A percentile compares a stretch with the other conserved stretches of the same genome.
Conservation (phyloP, 2,888 invertebrate genomes). For the Tribolium freemani region DNA sequence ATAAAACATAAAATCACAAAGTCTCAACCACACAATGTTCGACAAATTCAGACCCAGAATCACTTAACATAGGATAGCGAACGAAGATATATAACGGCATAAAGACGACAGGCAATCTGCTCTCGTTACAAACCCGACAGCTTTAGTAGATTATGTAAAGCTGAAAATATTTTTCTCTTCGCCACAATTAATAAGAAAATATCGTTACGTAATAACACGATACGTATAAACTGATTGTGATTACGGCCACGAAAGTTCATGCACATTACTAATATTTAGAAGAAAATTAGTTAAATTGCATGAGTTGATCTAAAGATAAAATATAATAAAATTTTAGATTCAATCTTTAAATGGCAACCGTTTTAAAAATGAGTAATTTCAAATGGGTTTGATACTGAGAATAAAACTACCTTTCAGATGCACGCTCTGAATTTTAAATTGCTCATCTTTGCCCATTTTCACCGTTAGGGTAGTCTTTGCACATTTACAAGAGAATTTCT, state of each 20-base stretch:
- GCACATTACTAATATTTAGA: slow-evolving; percentile 1
- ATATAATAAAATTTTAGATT: slow-evolving; percentile 13
- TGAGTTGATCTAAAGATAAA: slow-evolving; percentile 17
- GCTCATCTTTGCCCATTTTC: neutral
- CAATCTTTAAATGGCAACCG: slow-evolving; percentile 9
- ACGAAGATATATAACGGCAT: slow-evolving; percentile 8
- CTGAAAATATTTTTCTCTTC: neutral
- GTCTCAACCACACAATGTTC: neutral
- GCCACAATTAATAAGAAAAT: neutral
- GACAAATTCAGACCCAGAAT: slow-evolving; percentile 4
- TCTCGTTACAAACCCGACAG: slow-evolving; percentile 8
- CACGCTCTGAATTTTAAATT: slow-evolving; percentile 5
- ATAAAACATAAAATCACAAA: slow-evolving; percentile 29
- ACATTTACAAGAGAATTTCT: neutral
- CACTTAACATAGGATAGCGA: slow-evolving; percentile 6
- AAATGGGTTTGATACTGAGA: neutral
- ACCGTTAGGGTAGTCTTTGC: neutral
- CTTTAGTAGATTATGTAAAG: slow-evolving; percentile 13
- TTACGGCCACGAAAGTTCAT: slow-evolving; percentile 18
- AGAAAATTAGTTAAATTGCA: slow-evolving; percentile 20
- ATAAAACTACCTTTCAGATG: neutral
- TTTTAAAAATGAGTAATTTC: slow-evolving; percentile 10
- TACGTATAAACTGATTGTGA: slow-evolving; percentile 16
- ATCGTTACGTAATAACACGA: neutral
- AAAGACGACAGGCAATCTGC: slow-evolving; percentile 16